Base-by-base conservation (phyloP, 2,797 vertebrate species). In the Squalus acanthias region DNA sequence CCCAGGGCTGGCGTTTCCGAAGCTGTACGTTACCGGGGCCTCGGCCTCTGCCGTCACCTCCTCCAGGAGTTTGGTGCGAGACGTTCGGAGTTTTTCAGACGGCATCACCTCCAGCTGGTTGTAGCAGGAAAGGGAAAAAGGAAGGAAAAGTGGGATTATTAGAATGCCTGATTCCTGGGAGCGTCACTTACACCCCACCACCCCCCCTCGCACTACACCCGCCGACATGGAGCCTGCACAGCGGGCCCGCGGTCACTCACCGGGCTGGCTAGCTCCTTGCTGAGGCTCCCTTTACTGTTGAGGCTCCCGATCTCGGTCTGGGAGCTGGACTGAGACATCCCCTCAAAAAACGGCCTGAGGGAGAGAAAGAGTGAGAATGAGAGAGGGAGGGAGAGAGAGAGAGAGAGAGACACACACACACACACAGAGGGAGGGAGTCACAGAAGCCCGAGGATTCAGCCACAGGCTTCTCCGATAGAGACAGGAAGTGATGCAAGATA, bases 231-330 rank as follows among this genome's bases (percentile, higher is more conserved):
- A 17, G 1, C 79, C 79, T 3, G 76, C 53, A 82, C 33, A 10
- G 22, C 53, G 9, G 26, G 29, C 6, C 3, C 20, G 1, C 26
- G 2, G 70, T 53, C 29, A 67, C 99, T 99, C 97, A 99, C 99
- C 96, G 98, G 99, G 96, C 99, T 99, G 98, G 98, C 98, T 95
- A 98, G 97, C 97, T 99, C 99, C 97, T 98, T 98, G 95, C 98
- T 98, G 96, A 99, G 97, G 97, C 99, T 99, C 97, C 99, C 99
- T 98, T 99, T 99, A 98, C 99, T 99, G 98, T 99, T 99, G 97
- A 99, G 98, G 97, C 99, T 99, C 97, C 99, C 99, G 96, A 99
- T 99, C 98, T 99, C 99, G 13, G 99, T 99, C 98, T 99, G 99
- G 26, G 99, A 99, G 98, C 99, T 99, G 97, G 99, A 99, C 98